Base-by-base conservation (phyloP, 2,888 invertebrate species). In the Caenorhabditis uteleia region DNA sequence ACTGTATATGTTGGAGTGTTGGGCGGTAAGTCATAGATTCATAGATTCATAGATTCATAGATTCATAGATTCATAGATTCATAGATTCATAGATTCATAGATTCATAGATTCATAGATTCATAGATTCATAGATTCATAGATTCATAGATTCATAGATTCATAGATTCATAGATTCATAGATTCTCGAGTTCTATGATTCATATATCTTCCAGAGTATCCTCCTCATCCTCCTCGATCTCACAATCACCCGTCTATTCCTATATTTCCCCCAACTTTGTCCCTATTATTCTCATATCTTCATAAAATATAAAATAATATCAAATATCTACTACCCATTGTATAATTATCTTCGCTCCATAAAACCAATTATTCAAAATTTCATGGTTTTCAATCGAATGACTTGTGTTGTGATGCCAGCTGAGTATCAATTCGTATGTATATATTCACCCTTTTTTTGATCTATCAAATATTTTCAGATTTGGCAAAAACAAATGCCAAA, bases 191-290 rank as follows among this genome's bases (percentile, higher is more conserved):
- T n/a, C n/a, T n/a, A n/a, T n/a, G n/a, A n/a, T n/a, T n/a, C n/a
- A n/a, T n/a, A n/a, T n/a, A n/a, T n/a, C n/a, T n/a, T 47, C 8
- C 48, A 54, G 60, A 54, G 54, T 16, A 18, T 49, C 14, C 47
- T 48, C 27, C 60, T 49, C 33, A 21, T 60, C 1, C 12, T 60
- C 4, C 38, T 53, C n/a, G 60, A 60, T 25, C 8, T 61, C 16
- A 50, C n/a, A 3, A 23, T 61, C 2, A 29, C 33, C 20, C 27
- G 61, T 26, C 20, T 50, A 26, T 18, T 31, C 16, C 50, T 55
- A 21, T 61, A 53, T 26, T 29, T 61, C 10, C 55, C 61, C 2
- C 61, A 55, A 51, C 27, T 61, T 3, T 61, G 61, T 25, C 55
- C 61, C 18, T 14, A 47, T 27, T 21, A 50, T 2, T 50, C 16